Evolutionary conservation across 2,113 vertebrate species (phyloP), one percentile per base, ranked within the genome.

Genomic region (Ciconia boyciana): DNA sequence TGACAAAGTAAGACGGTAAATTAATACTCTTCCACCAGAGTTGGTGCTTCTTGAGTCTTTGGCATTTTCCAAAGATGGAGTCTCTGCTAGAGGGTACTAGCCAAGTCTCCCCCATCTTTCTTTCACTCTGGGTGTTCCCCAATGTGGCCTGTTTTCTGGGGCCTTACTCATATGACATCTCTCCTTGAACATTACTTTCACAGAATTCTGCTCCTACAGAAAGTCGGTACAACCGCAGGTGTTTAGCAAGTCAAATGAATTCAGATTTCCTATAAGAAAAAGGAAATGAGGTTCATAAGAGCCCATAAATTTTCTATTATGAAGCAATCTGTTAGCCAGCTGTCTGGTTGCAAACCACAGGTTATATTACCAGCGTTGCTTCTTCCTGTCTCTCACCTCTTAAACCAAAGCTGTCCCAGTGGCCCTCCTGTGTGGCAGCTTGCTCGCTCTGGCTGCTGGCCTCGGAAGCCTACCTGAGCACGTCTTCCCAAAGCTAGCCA

Each of bases 311-410:
- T 91, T 95, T 95, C 87, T 96, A 77, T 93, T 96, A 90, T 94
- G 74, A 85, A 96, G 46, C 80, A 94, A 72, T 94, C 93, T 96
- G 96, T 55, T 97, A 69, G 89, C 97, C 97, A 97, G 87, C 96
- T 97, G 94, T 91, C 94, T 94, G 89, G 52, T 93, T 95, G 89
- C 92, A 97, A 79, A 89, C 92, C 83, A 94, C 86, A 89, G 86
- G 92, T 96, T 92, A 64, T 91, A 83, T 92, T 94, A 89, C 83
- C 55, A 91, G 36, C 2, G 15, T 87, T 80, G 93, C 94, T 95
- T 93, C 94, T 94, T 96, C 93, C 94, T 91, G 91, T 65, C 83
- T 80, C 83, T 96, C 83, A 61, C 89, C 82, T 94, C 94, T 95
- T 95, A 94, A 96, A 94, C 5, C 0, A 88, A 89, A 96, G 61